phyloP scores from a whole-genome alignment of 2,888 invertebrate species.

The Creontiades dilutus region DNA sequence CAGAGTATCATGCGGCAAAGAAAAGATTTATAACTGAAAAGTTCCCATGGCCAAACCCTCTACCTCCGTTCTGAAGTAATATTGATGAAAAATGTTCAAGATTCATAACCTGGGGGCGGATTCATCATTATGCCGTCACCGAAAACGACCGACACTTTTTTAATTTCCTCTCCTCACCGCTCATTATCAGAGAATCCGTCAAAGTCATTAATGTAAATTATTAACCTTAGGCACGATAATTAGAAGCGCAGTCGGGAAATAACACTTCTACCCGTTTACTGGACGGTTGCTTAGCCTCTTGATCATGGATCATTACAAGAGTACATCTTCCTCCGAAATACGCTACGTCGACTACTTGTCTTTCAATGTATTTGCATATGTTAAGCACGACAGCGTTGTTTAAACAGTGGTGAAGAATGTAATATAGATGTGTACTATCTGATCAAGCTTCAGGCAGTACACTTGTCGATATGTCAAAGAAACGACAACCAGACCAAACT shows the following conservation, averaged over 20 bases:
- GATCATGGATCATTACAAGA: constrained; percentile 44
- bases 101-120: neutral
- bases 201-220: constrained; percentile 51
- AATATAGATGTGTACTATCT: neutral
- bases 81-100: neutral
- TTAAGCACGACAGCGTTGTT: neutral
- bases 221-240: constrained; percentile 42
- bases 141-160: neutral
- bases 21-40: too few relatives aligned
- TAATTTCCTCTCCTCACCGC: neutral
- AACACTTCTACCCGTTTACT: constrained; percentile 14
- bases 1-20: too few relatives aligned
- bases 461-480: constrained; percentile 25
- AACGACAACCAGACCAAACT: neutral
- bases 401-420: constrained; percentile 15
- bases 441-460: neutral
- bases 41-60: too few relatives aligned
- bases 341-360: neutral
- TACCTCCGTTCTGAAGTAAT: too few relatives aligned
- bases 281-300: constrained; percentile 46
- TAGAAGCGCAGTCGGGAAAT: constrained; percentile 4
- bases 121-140: neutral
- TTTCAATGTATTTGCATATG: constrained; percentile 36
- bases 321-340: constrained; percentile 14
- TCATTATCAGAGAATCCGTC: constrained; percentile 21